A percentile compares a stretch with the other conserved stretches of the same genome.
Evolutionary conservation across 2,113 vertebrate species (phyloP).

Genomic region (Nematolebias whitei): DNA sequence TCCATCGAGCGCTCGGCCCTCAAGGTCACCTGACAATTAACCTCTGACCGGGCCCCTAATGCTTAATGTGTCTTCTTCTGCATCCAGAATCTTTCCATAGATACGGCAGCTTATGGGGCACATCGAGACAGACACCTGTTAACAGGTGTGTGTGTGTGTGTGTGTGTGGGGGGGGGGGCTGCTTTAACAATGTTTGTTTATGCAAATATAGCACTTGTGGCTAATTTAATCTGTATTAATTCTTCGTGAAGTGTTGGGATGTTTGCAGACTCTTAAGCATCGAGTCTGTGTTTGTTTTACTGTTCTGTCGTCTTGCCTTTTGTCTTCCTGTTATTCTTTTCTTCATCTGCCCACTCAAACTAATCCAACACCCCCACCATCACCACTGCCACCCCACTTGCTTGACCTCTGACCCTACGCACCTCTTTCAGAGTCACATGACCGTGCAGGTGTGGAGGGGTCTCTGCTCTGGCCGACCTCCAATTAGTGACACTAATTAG

Average conservation of each 20-base stretch:
- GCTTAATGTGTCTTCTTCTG: constrained; percentile 26
- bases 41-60: constrained; percentile 57
- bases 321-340: constrained; percentile 10
- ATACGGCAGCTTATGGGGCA: neutral
- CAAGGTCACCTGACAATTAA: constrained; percentile 79
- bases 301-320: constrained; percentile 7
- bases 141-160: neutral
- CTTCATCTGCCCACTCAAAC: constrained; percentile 36
- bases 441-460: constrained; percentile 84
- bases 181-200: neutral
- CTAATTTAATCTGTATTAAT: too few relatives aligned
- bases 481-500: constrained; percentile 86
- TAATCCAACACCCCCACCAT: constrained; percentile 50
- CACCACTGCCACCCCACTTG: constrained; percentile 9
- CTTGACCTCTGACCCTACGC: constrained; percentile 73
- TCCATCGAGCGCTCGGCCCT: constrained; percentile 56
- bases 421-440: constrained; percentile 82
- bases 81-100: neutral
- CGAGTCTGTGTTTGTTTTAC: neutral
- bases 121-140: neutral
- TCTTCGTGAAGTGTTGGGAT: too few relatives aligned
- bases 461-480: constrained; percentile 73
- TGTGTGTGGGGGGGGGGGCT: too few relatives aligned
- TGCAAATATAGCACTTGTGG: too few relatives aligned
- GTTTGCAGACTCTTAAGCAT: neutral